Base-by-base conservation (phyloP, 2,888 invertebrate genomes). In the Endotricha flammealis region DNA sequence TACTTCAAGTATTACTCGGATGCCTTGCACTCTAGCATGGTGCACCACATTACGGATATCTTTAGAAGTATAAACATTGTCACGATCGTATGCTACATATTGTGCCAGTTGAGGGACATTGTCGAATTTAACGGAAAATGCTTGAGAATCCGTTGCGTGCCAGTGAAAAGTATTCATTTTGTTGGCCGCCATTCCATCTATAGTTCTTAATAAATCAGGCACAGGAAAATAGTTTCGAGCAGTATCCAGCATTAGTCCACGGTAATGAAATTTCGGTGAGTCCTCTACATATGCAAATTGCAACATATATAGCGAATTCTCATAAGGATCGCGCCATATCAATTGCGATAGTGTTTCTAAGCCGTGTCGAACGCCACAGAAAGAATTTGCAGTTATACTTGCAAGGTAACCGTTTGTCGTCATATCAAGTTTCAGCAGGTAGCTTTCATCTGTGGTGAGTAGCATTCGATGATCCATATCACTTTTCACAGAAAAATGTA, bases 121-220 rank as follows among this genome's bases (percentile, higher is more conserved):
- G 10, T 92, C 90, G 36, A 94, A 90, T 42, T 92, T 90, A 62
- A 95, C 91, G 0, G 97, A 96, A 80, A 97, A 97, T 42, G 95
- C 94, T 69, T 96, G 95, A 2, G 95, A 93, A 68, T 97, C 96
- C 1, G 92, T 92, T 12, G 93, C 88, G 56, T 94, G 94, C 97
- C 97, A 97, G 66, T 97, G 97, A 62, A 97, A 93, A 0, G 95
- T 94, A 73, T 97, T 97, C 33, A 97, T 77, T 78, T 97, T 97
- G 44, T 92, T 91, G 42, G 93, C 90, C 0, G 93, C 91, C 97
- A 97, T 97, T 2, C 92, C 96, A 37, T 94, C 92, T 57, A 97
- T 77, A 10, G 93, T 91, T 4, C 90, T 86, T 55, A 92, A 89
- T 29, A 94, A 81, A 38, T 91, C 88, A 16, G 87, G 87, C 7